Evolutionary conservation across 2,113 vertebrate species (phyloP).

Genomic region (Dicerorhinus sumatrensis): DNA sequence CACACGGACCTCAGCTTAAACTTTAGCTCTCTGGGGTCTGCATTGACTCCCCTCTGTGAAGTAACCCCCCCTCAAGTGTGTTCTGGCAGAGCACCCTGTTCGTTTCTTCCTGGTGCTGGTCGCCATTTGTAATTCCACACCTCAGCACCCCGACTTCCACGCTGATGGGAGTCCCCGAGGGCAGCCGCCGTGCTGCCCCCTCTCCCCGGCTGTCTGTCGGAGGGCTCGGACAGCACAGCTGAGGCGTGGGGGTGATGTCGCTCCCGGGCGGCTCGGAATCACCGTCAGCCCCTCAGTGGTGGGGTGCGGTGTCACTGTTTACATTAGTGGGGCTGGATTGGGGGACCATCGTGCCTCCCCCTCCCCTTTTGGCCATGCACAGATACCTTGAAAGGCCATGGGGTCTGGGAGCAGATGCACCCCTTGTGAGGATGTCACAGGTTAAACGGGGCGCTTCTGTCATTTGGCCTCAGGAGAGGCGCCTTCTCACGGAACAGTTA

Average conservation of each 20-base stretch:
- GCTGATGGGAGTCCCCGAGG: not conserved
- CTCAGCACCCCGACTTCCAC: no score
- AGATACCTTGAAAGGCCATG: not conserved
- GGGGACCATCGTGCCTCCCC: accelerated
- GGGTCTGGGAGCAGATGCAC: accelerated
- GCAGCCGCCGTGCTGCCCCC: accelerated
- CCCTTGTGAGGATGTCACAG: no score
- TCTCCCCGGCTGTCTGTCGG: not conserved
- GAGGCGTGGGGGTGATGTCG: not conserved
- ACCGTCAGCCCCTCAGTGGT: accelerated
- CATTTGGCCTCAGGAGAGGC: not conserved
- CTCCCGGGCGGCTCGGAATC: not conserved
- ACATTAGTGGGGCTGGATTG: not conserved
- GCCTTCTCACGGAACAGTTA: not conserved
- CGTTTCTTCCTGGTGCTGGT: no score
- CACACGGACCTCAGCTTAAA: not conserved
- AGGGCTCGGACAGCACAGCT: not conserved
- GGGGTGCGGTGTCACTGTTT: not conserved
- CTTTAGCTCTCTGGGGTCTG: not conserved
- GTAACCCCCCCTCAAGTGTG: not conserved
- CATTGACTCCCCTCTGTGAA: accelerated
- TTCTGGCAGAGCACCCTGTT: no score
- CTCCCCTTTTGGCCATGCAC: not conserved
- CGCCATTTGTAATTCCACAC: not conserved
- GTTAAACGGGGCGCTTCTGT: not conserved